Base-by-base conservation (phyloP, 2,888 invertebrate species). In the Xylota segnis region DNA sequence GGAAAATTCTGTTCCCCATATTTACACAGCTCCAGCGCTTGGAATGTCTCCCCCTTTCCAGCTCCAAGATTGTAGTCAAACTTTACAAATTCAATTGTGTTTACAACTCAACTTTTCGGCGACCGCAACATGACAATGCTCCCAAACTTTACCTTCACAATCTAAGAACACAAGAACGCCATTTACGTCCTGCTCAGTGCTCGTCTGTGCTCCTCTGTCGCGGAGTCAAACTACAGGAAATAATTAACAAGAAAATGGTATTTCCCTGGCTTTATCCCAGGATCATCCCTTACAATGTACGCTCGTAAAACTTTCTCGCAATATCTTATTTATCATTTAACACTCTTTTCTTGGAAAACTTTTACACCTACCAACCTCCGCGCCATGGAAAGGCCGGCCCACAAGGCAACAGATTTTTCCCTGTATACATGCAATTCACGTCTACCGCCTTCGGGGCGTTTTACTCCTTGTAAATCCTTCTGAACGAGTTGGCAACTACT, bases 171-270 rank as follows among this genome's bases (percentile, higher is more conserved):
- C 27, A 7, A 16, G n/a, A 14, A 27, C 37, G 16, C 10, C 66
- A n/a, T 12, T 45, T 40, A 40, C n/a, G 18, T 54, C 14, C n/a
- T 34, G 23, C 34, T 9, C 34, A 4, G 7, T 37, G 1, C 12
- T n/a, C n/a, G n/a, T n/a, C 37, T 23, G 2, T 23, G 9, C 10
- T 37, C 37, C 34, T n/a, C n/a, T n/a, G 5, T 23, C 52, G 47
- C 32, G 37, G 18, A 65, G 14, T 16, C 56, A 56, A 56, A 37
- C 37, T 58, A 16, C 37, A 76, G 29, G 45, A 58, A 78, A 72
- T 72, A 79, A 79, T 72, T 79, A 72, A 56, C 32, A 63, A 65
- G 72, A 50, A 72, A 78, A 56, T 6, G 14, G 59, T 43, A 63
- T 56, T 56, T 65, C 14, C 16, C 2, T 9, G 10, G n/a, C n/a